Evolutionary conservation across 1,140 invertebrate species (phyloP), one percentile per base, ranked within the genome.

Genomic region (Lepidotrigona ventralis): DNA sequence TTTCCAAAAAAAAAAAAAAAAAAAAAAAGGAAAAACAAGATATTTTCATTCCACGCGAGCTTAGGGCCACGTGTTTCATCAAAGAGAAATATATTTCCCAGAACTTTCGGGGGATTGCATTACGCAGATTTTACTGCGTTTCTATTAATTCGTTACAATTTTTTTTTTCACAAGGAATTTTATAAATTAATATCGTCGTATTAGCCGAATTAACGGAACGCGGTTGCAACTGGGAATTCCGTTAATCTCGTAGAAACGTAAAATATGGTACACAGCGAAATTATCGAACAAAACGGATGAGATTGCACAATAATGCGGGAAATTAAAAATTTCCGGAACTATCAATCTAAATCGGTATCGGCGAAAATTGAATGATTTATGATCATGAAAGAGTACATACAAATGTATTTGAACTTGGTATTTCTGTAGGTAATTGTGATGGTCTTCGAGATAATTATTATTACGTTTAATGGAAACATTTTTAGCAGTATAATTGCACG

Each of bases 11-110:
- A 33, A 11, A 19, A 29, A 66, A 15, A 33, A 33, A 33, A 29
- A 19, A 54, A 54, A 19, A 2, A 6, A 56, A 56, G 17, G 53
- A 15, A 56, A 39, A 77, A 33, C 33, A 70, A 26, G n/a, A 83
- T 78, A 83, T 78, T 78, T 70, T 78, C 66, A 29, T 77, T n/a
- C n/a, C 8, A 21, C 39, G 8, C 26, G 26, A 54, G 23, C 19
- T 46, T 9, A 17, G 80, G 2, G n/a, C n/a, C 15, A n/a, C 14
- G 54, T 29, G 63, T 58, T 51, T 69, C n/a, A 51, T 77, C 53
- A 69, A 71, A 56, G 17, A 17, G 14, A n/a, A 26, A 82, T 58
- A 69, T 69, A 82, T 69, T 46, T n/a, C n/a, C 4, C 39, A 53
- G 54, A 77, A 46, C 51, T 69, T 56, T 51, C 12, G 21, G 17